These are phyloP conservation scores for Thunnus maccoyii DNA, from an alignment of 2,113 vertebrate genomes.

Conservation along the genomic window DNA sequence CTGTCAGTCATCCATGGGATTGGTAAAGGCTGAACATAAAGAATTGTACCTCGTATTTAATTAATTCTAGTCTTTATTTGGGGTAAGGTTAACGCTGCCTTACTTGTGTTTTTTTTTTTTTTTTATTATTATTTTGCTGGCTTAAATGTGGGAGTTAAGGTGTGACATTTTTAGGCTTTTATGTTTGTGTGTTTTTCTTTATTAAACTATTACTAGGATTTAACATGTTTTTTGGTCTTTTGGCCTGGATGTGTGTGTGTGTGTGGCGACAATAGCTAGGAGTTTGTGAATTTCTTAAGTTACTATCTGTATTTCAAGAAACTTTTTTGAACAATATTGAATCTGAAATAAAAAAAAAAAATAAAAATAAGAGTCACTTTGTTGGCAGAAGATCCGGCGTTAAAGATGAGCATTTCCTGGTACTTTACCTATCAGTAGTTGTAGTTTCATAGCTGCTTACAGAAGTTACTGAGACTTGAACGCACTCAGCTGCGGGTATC, in stretches of 20 bases:
- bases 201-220: slow-evolving; percentile 78
- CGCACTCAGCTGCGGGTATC: slow-evolving; percentile 6
- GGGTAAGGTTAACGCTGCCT: slow-evolving; percentile 66
- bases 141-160: slow-evolving; percentile 59
- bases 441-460: slow-evolving; percentile 44
- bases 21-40: slow-evolving; percentile 70
- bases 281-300: slow-evolving; percentile 72
- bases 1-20: slow-evolving; percentile 75
- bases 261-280: slow-evolving; percentile 60
- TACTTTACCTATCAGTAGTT: slow-evolving; percentile 47
- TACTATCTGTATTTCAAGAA: slow-evolving; percentile 67
- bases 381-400: slow-evolving; percentile 32
- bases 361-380: slow-evolving; percentile 38
- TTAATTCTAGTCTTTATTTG: slow-evolving; percentile 72
- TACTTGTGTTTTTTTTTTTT: slow-evolving; percentile 57
- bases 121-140: slow-evolving; percentile 52
- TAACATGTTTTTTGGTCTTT: slow-evolving; percentile 65
- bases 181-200: slow-evolving; percentile 75
- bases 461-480: slow-evolving; percentile 46
- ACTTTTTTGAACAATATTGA: slow-evolving; percentile 56
- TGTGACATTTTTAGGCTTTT: slow-evolving; percentile 76
- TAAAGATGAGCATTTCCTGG: slow-evolving; percentile 51
- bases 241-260: slow-evolving; percentile 46
- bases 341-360: slow-evolving; percentile 23
- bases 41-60: slow-evolving; percentile 83